Percentiles rank a stretch among this genome's conserved stretches.
phyloP scores from a whole-genome alignment of 2,888 invertebrate species.

The Calameuta pallipes region DNA sequence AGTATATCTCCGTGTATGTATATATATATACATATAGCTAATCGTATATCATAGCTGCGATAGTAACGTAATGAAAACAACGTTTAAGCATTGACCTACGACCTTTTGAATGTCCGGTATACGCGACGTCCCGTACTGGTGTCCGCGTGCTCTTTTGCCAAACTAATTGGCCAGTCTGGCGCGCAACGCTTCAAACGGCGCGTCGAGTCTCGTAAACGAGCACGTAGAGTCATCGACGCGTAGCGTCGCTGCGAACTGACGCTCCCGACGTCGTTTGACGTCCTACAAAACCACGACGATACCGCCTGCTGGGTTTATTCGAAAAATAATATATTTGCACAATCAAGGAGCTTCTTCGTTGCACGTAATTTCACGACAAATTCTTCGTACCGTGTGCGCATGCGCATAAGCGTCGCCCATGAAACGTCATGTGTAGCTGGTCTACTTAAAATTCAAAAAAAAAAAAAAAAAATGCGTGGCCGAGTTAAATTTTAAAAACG shows the following conservation, averaged over 20 bases:
- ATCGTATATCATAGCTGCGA: not conserved
- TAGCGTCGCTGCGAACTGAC: not conserved
- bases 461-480: not conserved
- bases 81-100: not conserved
- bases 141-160: not conserved
- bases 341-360: not conserved
- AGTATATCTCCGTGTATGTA: too few species aligned
- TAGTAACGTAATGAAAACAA: not conserved
- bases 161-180: not conserved
- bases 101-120: not conserved
- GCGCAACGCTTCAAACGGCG: not conserved
- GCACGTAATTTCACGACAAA: not conserved
- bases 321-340: too few species aligned
- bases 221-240: not conserved
- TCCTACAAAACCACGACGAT: not conserved
- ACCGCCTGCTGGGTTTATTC: not conserved
- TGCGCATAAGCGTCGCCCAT: not conserved
- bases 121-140: not conserved
- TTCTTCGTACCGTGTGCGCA: not conserved
- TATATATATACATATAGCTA: too few species aligned
- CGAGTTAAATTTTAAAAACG: not conserved
- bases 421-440: not conserved
- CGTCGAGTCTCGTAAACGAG: slow-evolving; percentile 1
- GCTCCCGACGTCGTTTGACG: not conserved
- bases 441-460: not conserved